Evolutionary conservation across 2,113 vertebrate genomes (phyloP), one percentile per base, ranked within the genome.

Genomic region (Pontoporia blainvillei): DNA sequence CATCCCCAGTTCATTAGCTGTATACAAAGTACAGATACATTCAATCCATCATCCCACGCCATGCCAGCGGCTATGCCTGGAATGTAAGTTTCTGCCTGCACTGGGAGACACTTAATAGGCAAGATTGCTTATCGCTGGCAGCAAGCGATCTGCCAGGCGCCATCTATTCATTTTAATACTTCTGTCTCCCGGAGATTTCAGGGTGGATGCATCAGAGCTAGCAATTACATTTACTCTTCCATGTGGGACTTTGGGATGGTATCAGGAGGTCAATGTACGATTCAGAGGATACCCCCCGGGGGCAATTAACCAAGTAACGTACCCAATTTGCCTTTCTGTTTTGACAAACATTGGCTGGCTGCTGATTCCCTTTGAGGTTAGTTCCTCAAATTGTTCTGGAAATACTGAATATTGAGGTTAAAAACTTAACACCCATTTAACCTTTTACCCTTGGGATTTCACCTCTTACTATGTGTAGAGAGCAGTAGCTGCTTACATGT

Each of bases 1-100:
- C 57, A 69, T 87, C 79, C n/a, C 78, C 64, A 69, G 64, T 96
- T 98, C 96, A 90, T 97, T 94, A 98, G 93, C 96, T 79, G 36
- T 57, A 64, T 75, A 82, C 88, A 62, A 86, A 39, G 81, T 69
- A 69, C 31, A 90, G 90, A 71, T 59, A 85, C 25, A 66, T 54
- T 81, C 59, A 81, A 59, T 96, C 23, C 6, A 59, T 91, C 96
- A 86, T 91, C 23, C 84, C 0, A 21, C 1, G 8, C 4, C 8
- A 23, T 0, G 1, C 36, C 1, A 5, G 79, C 5, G 84, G 95
- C 91, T 2, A 13, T 13, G 79, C 27, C 5, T 57, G 31, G 94
- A 97, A 97, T 8, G 1, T 41, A 69, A 95, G 75, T 39, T 31
- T 9, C 0, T 20, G 69, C 72, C 86, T 92, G 94, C 23, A 17